Conservation (phyloP, 2,797 vertebrate genomes). For the Arctocebus calabarensis region DNA sequence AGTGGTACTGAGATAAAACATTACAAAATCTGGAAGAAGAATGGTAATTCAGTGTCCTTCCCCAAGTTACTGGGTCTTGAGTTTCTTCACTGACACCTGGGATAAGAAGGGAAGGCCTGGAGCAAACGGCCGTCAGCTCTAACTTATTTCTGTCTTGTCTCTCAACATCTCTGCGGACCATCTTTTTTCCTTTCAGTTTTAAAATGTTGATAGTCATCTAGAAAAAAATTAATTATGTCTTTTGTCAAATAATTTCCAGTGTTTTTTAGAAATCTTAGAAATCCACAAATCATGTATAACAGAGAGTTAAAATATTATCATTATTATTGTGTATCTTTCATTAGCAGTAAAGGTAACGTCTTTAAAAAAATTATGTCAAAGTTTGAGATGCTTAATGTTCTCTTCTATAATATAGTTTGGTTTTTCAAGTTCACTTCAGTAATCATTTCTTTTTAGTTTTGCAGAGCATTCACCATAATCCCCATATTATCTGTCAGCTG, state of each 20-base stretch:
- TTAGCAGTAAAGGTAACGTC: neutral
- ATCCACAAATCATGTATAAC: neutral
- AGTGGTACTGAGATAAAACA: neutral
- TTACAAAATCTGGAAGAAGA: neutral
- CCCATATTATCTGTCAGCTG: neutral
- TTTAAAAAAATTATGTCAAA: neutral
- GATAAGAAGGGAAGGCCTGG: neutral
- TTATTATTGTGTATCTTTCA: neutral
- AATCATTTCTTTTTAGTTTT: conserved; percentile 7
- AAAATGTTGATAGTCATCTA: neutral
- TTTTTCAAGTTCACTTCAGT: neutral
- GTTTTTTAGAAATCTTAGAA: conserved; percentile 13
- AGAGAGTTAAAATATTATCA: neutral
- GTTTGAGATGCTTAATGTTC: neutral
- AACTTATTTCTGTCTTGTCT: neutral
- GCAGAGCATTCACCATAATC: neutral
- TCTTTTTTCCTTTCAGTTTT: neutral
- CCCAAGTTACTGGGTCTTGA: conserved; percentile 46
- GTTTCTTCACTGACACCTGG: neutral
- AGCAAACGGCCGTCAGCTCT: neutral
- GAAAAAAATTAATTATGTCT: neutral
- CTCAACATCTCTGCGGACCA: neutral
- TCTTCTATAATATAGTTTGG: neutral
- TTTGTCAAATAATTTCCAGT: conserved; percentile 25
- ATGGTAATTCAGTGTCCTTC: neutral